Conservation (phyloP, 1,140 invertebrate species). For the Sinonovacula constricta region DNA sequence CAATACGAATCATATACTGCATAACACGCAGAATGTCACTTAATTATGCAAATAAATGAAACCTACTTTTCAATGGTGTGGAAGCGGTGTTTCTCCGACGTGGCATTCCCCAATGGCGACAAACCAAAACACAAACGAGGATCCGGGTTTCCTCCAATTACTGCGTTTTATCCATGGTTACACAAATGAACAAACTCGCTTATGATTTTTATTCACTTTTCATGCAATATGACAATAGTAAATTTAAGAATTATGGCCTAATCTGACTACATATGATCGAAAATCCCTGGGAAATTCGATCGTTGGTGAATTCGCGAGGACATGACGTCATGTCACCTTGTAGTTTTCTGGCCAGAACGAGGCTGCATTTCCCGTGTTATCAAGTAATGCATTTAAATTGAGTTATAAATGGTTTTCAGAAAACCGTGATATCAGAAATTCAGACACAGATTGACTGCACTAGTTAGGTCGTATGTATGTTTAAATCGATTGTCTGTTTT, state of each 20-base stretch:
- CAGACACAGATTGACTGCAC: too few relatives aligned
- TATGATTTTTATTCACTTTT: not conserved
- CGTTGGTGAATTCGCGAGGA: constrained; percentile 10
- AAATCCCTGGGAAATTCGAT: constrained; percentile 49
- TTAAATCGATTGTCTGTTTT: too few relatives aligned
- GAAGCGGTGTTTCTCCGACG: constrained; percentile 54
- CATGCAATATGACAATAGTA: not conserved
- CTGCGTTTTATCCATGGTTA: not conserved
- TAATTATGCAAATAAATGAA: constrained; percentile 38
- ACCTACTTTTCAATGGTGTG: constrained; percentile 54
- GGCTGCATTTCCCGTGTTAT: not conserved
- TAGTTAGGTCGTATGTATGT: too few relatives aligned
- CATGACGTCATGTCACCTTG: constrained; percentile 38
- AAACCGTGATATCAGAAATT: too few relatives aligned
- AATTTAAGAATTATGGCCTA: not conserved
- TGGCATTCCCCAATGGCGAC: constrained; percentile 60
- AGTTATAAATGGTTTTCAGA: too few relatives aligned
- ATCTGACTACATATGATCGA: not conserved
- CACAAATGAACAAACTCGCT: not conserved
- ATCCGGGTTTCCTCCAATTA: constrained; percentile 24
- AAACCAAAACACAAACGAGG: not conserved
- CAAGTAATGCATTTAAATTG: too few relatives aligned
- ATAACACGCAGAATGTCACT: constrained; percentile 27
- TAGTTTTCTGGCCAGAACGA: not conserved
- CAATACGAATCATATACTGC: not conserved